Percentiles rank a stretch among this genome's conserved stretches.
Evolutionary conservation across 2,797 vertebrate species (phyloP).

Genomic region (Anas georgica): DNA sequence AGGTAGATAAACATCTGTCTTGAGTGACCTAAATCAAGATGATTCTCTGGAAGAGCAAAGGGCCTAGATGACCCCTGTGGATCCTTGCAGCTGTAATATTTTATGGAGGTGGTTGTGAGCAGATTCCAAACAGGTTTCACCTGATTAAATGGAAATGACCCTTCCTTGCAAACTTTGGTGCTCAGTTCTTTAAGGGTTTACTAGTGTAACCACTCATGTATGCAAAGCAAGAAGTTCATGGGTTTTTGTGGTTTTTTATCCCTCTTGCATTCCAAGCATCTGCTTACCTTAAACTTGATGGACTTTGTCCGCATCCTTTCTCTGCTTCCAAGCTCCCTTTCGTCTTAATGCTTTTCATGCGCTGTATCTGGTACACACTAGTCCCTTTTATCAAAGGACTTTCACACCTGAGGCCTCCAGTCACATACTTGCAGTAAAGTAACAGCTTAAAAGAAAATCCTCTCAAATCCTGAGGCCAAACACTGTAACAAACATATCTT

Average conservation of each 20-base stretch:
- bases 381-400: slow-evolving; percentile 72
- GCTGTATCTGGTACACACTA: slow-evolving; percentile 24
- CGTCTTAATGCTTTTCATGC: slow-evolving; percentile 42
- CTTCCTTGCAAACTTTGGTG: not conserved
- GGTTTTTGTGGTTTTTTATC: slow-evolving; percentile 42
- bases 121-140: not conserved
- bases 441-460: slow-evolving; percentile 70
- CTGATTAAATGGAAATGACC: not conserved
- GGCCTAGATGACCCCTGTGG: not conserved
- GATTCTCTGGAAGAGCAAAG: not conserved
- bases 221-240: slow-evolving; percentile 51
- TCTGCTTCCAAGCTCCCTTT: not conserved
- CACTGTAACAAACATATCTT: slow-evolving; percentile 54
- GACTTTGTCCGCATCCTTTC: slow-evolving; percentile 10
- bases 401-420: slow-evolving; percentile 77
- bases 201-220: not conserved
- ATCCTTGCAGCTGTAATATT: not conserved
- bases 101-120: not conserved
- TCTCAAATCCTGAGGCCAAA: slow-evolving; percentile 73
- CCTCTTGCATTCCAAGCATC: slow-evolving; percentile 43
- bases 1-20: not conserved
- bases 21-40: not conserved
- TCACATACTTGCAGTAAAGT: slow-evolving; percentile 64
- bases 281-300: slow-evolving; percentile 59
- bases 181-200: not conserved